phyloP scores from a whole-genome alignment of 2,113 vertebrate species.

The Solea solea region DNA sequence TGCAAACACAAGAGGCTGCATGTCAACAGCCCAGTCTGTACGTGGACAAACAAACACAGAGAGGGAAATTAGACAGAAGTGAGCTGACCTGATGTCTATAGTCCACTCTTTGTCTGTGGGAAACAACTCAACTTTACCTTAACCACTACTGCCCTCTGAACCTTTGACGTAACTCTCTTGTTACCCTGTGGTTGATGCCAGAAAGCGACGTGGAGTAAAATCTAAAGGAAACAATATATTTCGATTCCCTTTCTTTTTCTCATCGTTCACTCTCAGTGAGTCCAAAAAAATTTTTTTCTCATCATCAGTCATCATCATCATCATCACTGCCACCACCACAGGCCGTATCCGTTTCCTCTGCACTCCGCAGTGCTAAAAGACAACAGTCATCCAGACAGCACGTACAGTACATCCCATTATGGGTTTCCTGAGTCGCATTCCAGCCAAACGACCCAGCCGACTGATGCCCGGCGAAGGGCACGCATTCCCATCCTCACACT shows the following conservation, averaged over 20 bases:
- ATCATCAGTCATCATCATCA: conserved; percentile 46
- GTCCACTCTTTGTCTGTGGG: too few relatives aligned
- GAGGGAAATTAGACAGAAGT: too few relatives aligned
- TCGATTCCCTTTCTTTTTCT: conserved; percentile 5
- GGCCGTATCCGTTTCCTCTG: conserved; percentile 69
- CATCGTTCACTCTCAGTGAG: not conserved
- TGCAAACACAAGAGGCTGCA: too few relatives aligned
- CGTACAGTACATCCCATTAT: conserved; percentile 64
- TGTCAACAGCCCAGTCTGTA: too few relatives aligned
- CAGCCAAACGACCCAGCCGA: conserved; percentile 70
- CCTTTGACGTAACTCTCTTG: too few relatives aligned
- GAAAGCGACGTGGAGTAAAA: too few relatives aligned
- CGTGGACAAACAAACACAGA: too few relatives aligned
- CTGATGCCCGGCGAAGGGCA: conserved; percentile 54
- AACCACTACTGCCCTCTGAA: too few relatives aligned
- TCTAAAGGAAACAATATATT: too few relatives aligned
- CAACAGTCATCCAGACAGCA: conserved; percentile 58
- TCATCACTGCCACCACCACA: conserved; percentile 34
- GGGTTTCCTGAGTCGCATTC: conserved; percentile 75
- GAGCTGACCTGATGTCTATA: too few relatives aligned
- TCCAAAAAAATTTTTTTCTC: conserved; percentile 25
- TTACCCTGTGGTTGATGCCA: too few relatives aligned
- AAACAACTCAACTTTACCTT: too few relatives aligned
- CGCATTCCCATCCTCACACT: conserved; percentile 59
- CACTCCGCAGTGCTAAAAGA: conserved; percentile 64